phyloP scores from a whole-genome alignment of 2,888 invertebrate genomes.

The Petrophora chlorosata region DNA sequence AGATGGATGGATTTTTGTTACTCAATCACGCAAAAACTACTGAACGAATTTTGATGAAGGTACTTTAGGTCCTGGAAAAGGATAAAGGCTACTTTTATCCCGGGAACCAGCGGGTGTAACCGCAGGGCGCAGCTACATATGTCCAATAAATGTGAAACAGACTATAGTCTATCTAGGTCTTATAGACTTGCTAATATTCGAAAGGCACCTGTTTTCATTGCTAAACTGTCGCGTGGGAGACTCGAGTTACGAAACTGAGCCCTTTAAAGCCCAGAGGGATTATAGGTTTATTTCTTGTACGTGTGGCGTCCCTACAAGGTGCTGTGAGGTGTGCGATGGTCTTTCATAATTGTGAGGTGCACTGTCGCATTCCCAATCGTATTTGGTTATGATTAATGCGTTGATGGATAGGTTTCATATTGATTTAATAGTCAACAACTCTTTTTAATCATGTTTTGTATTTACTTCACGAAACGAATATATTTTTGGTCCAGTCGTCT shows the following conservation, averaged over 20 bases:
- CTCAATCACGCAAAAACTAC: too few relatives aligned
- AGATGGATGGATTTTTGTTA: too few relatives aligned
- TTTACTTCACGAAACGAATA: too few relatives aligned
- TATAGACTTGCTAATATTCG: slow-evolving; percentile 40
- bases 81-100: too few relatives aligned
- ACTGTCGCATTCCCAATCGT: slow-evolving; percentile 14
- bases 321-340: background rate
- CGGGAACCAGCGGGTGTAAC: too few relatives aligned
- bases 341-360: slow-evolving; percentile 6
- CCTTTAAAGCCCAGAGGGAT: slow-evolving; percentile 41
- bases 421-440: too few relatives aligned
- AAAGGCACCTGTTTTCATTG: slow-evolving; percentile 38
- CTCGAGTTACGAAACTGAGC: slow-evolving; percentile 32
- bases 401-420: background rate
- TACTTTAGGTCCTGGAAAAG: too few relatives aligned
- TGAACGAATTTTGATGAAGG: too few relatives aligned
- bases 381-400: slow-evolving; percentile 14
- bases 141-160: background rate
- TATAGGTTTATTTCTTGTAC: slow-evolving; percentile 10
- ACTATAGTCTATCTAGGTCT: slow-evolving; percentile 17
- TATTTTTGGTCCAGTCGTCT: too few relatives aligned
- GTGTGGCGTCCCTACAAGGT: slow-evolving; percentile 2
- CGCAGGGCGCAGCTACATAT: too few relatives aligned
- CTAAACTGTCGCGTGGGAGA: slow-evolving; percentile 34
- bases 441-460: too few relatives aligned